Evolutionary conservation across 2,113 vertebrate species (phyloP).

Genomic region (Sphaerodactylus townsendi): DNA sequence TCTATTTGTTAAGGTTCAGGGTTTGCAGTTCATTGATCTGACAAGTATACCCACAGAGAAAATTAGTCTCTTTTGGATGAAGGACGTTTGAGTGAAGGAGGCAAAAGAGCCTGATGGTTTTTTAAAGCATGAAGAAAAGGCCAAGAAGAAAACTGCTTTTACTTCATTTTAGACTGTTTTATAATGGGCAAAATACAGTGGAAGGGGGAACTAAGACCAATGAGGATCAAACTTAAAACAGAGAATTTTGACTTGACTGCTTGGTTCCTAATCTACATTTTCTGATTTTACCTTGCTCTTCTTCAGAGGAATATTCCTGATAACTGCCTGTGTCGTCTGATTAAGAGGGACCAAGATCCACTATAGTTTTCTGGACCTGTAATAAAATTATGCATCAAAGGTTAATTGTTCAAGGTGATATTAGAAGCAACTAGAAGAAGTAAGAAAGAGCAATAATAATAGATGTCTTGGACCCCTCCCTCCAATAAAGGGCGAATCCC

Average conservation of each 20-base stretch:
- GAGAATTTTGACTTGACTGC: neutral
- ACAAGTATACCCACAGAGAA: slow-evolving; percentile 28
- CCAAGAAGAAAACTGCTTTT: neutral
- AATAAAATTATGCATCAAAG: neutral
- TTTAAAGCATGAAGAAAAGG: neutral
- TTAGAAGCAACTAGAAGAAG: neutral
- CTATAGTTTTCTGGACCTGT: too few relatives aligned
- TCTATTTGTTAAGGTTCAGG: slow-evolving; percentile 15
- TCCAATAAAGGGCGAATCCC: too few relatives aligned
- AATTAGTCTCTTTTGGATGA: slow-evolving; percentile 9
- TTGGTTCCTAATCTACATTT: neutral
- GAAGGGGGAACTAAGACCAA: neutral
- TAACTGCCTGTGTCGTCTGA: slow-evolving; percentile 38
- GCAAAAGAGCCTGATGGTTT: slow-evolving; percentile 7
- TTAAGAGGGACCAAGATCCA: slow-evolving; percentile 26
- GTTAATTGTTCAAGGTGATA: neutral
- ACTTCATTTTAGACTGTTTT: neutral
- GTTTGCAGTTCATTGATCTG: slow-evolving; percentile 29
- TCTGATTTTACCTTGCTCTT: neutral
- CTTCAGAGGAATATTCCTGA: neutral
- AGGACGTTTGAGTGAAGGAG: slow-evolving; percentile 18
- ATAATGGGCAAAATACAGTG: slow-evolving; percentile 6
- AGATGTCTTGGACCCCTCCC: too few relatives aligned
- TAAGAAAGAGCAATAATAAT: neutral
- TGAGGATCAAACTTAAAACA: neutral